Base-by-base conservation (phyloP, 1,140 invertebrate species). In the Latrodectus geometricus region DNA sequence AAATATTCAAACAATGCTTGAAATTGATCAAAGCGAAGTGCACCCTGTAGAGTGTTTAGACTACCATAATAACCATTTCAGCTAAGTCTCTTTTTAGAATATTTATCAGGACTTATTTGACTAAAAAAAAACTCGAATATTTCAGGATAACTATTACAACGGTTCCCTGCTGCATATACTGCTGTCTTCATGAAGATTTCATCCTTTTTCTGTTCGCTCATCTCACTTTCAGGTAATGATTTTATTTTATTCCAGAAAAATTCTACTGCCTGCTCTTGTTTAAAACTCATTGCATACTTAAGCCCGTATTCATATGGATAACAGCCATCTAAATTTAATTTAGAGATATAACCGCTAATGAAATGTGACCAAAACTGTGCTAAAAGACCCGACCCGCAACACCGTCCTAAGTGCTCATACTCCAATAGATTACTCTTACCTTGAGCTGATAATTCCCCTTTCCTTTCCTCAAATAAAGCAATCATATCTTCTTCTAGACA, bases 191-290 rank as follows among this genome's bases (percentile, higher is more conserved):
- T 68, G n/a, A 68, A 68, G 15, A 68, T 68, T 17, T 68, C 66
- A 68, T 68, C 66, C n/a, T n/a, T 68, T 17, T 68, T 5, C 66
- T 68, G 66, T 9, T 5, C 66, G n/a, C 66, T 68, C n/a, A 68
- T 9, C n/a, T 68, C 66, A 68, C n/a, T 17, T 68, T 68, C 66
- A 68, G 66, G 66, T 68, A 68, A 7, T 1, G 66, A 68, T n/a
- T 68, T 68, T 68, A 68, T 68, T 68, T n/a, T 68, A n/a, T 68
- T 68, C 66, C 66, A 68, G n/a, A 68, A 68, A n/a, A 68, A 68
- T 7, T 68, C 66, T 21, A 68, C 66, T n/a, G 15, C 66, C n/a
- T 68, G 7, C n/a, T 4, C 66, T 9, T 68, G 66, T 68, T n/a
- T n/a, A n/a, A n/a, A n/a, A 20, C 21, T 68, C 35, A 3, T 5